Evolutionary conservation across 2,797 vertebrate species (phyloP).

Genomic region (Sebastolobus alascanus): DNA sequence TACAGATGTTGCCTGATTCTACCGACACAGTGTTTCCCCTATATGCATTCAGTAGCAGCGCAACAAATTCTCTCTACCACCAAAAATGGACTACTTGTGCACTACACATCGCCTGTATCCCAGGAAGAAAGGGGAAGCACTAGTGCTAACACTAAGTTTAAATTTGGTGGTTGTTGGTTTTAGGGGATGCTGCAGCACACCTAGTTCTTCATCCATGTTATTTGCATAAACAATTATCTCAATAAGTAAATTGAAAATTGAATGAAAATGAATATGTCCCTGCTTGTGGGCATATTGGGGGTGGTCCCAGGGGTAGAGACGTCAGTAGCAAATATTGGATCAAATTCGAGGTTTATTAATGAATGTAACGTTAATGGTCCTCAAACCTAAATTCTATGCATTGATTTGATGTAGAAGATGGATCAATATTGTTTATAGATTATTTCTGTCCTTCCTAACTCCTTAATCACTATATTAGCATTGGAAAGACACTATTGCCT

Average conservation of each 20-base stretch:
- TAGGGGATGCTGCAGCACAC: no score
- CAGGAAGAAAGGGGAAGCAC: background rate
- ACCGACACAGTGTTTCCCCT: background rate
- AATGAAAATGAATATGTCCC: background rate
- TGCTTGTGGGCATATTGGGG: background rate
- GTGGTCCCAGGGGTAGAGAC: background rate
- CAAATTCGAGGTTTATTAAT: background rate
- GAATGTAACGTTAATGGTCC: background rate
- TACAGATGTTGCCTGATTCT: background rate
- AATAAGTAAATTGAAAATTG: no score
- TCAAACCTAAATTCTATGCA: background rate
- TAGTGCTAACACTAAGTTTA: no score
- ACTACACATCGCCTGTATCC: background rate
- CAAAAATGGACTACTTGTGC: background rate
- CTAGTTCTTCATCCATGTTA: no score
- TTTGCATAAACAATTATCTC: background rate
- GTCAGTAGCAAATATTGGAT: background rate
- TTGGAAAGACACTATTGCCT: background rate
- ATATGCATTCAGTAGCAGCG: background rate
- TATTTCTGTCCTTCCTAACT: no score
- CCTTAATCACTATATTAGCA: background rate
- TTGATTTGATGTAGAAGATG: background rate
- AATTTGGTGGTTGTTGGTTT: no score
- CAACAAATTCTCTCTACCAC: background rate
- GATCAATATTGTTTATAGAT: background rate